Conservation (phyloP, 35 echinoderm and acorn worm genomes). For the Eucidaris tribuloides region DNA sequence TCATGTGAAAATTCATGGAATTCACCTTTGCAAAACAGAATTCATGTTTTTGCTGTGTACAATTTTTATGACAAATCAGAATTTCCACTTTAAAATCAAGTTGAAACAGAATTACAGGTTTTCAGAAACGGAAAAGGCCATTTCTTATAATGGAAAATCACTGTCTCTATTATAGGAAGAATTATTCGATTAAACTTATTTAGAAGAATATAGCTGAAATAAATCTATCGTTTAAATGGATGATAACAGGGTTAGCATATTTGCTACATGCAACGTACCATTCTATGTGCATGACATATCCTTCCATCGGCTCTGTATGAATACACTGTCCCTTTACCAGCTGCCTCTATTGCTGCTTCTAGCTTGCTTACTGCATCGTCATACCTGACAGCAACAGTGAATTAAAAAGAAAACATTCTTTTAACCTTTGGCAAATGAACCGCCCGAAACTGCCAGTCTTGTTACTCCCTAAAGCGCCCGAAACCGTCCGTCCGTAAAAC, state of each 20-base stretch:
- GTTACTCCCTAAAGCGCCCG: too few relatives aligned
- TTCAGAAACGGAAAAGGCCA: background rate
- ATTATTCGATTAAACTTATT: background rate
- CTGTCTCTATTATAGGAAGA: background rate
- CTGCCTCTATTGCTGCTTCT: constrained; percentile 64
- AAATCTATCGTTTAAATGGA: background rate
- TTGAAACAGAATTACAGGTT: background rate
- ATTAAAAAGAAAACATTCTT: background rate
- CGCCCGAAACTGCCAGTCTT: too few relatives aligned
- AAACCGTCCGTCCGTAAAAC: too few relatives aligned
- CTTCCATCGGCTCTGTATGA: constrained; percentile 54
- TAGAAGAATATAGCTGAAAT: background rate
- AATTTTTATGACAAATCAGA: too few relatives aligned
- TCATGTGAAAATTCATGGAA: too few relatives aligned
- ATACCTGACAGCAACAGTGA: constrained; percentile 40
- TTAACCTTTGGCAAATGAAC: too few relatives aligned
- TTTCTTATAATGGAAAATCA: background rate
- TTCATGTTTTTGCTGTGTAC: too few relatives aligned
- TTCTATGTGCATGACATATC: constrained; percentile 91
- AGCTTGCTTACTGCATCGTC: constrained; percentile 86
- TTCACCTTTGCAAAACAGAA: too few relatives aligned
- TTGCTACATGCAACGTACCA: constrained; percentile 46
- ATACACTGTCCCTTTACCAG: constrained; percentile 49
- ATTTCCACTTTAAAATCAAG: too few relatives aligned
- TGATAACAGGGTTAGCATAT: background rate